Evolutionary conservation across 2,113 vertebrate species (phyloP).

Genomic region (Ancistrus triradiatus): DNA sequence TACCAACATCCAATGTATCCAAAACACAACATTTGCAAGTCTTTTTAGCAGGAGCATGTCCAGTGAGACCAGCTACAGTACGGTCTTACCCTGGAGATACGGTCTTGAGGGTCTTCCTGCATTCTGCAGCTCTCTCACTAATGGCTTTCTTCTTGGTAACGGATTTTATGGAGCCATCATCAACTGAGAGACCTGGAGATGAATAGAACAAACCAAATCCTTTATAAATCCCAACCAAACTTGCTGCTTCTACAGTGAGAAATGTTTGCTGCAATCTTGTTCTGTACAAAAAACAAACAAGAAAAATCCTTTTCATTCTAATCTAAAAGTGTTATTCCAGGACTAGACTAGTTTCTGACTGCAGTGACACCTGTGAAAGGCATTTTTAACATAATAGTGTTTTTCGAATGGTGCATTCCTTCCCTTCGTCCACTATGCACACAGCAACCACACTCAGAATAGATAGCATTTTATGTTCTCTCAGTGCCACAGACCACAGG

Average conservation of each 20-base stretch:
- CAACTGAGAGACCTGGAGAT: constrained; percentile 55
- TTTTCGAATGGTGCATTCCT: too few relatives aligned
- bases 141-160: constrained; percentile 84
- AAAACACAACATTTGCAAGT: too few relatives aligned
- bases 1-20: too few relatives aligned
- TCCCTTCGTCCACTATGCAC: constrained; percentile 10
- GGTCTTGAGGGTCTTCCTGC: constrained; percentile 85
- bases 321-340: too few relatives aligned
- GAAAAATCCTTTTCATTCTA: too few relatives aligned
- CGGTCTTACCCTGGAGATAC: constrained; percentile 80
- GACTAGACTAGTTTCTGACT: too few relatives aligned
- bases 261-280: too few relatives aligned
- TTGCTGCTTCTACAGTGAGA: neutral
- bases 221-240: neutral
- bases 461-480: constrained; percentile 21
- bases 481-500: constrained; percentile 59
- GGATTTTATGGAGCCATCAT: constrained; percentile 66
- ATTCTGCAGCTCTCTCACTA: constrained; percentile 69
- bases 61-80: constrained; percentile 19
- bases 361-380: too few relatives aligned
- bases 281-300: too few relatives aligned
- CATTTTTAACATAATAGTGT: too few relatives aligned
- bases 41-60: too few relatives aligned
- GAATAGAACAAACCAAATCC: neutral
- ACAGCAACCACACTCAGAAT: constrained; percentile 6